Evolutionary conservation across 2,797 vertebrate species (phyloP), one percentile per base, ranked within the genome.

Genomic region (Neosilurus hyrtlii): DNA sequence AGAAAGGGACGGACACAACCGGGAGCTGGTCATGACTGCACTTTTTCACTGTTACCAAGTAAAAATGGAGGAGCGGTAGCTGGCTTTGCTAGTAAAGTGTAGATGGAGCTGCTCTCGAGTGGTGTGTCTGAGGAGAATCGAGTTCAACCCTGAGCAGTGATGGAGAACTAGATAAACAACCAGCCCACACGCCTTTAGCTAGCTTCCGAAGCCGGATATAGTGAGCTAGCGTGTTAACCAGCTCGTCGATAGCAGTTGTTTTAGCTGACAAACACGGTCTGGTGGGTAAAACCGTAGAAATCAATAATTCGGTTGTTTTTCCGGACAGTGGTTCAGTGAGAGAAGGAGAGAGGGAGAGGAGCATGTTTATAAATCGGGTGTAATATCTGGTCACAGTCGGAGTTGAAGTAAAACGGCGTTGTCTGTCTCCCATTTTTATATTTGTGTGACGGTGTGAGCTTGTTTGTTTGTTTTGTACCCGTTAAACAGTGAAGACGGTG

Each of bases 41-140:
- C 75, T 52, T 82, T 30, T 82, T 68, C 70, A 43, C 20, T 79
- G 72, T 79, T 68, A 30, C 70, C 83, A 16, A 35, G 81, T 37
- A 78, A 88, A 87, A 86, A 89, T 87, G 83, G 88, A 89, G 86
- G 84, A 87, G 79, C 86, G 73, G 43, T 83, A 77, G 59, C n/a
- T 26, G 37, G 0, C 4, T 67, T 74, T 83, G 57, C 52, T 66
- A 12, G 79, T 43, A 43, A 43, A 43, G 43, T 65, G 52, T 80
- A 75, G 37, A 74, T 79, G 73, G 73, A 84, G 16, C 63, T 62
- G 43, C 6, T 43, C n/a, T 75, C 56, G 14, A 37, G 12, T 54
- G n/a, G n/a, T 54, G 18, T 9, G 52, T 26, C 20, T 43, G 4
- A 63, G 9, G 20, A 37, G 43, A 26, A 22, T 59, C 9, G 37